A percentile compares a stretch with the other conserved stretches of the same genome.
Evolutionary conservation across 2,797 vertebrate species (phyloP).

Genomic region (Poecilia gillii): DNA sequence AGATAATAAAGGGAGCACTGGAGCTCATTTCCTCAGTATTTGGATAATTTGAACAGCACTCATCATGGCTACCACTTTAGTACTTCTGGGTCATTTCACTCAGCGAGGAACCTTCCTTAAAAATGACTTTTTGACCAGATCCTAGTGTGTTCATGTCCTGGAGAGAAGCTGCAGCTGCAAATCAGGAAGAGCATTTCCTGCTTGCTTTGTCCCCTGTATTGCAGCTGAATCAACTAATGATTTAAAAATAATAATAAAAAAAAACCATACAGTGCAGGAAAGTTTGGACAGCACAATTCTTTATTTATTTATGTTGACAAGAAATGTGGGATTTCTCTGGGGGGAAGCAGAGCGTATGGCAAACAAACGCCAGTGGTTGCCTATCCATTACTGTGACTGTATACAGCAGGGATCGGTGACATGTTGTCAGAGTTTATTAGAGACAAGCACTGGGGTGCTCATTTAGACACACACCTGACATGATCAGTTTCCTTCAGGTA

Average conservation of each 20-base stretch:
- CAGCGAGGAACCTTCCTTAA: not conserved
- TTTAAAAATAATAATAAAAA: not conserved
- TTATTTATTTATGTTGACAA: constrained; percentile 7
- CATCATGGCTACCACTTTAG: not conserved
- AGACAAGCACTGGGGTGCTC: not conserved
- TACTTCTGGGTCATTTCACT: constrained; percentile 10
- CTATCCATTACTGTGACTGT: not conserved
- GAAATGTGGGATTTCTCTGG: not conserved
- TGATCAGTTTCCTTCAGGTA: not conserved
- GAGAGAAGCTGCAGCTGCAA: not conserved
- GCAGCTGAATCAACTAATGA: not conserved
- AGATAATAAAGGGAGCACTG: not conserved
- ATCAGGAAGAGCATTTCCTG: not conserved
- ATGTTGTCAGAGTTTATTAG: constrained; percentile 2
- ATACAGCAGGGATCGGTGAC: constrained; percentile 1
- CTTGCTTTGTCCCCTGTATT: not conserved
- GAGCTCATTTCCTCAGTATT: constrained; percentile 6
- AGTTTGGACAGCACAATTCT: constrained; percentile 3
- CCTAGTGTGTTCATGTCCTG: not conserved
- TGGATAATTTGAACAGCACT: not conserved
- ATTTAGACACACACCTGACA: constrained; percentile 5
- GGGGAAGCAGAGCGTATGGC: not conserved
- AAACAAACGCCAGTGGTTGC: constrained; percentile 4
- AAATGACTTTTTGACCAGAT: constrained; percentile 1
- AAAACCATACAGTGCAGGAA: not conserved